phyloP scores from a whole-genome alignment of 2,888 invertebrate genomes.

The Cenopis cana region DNA sequence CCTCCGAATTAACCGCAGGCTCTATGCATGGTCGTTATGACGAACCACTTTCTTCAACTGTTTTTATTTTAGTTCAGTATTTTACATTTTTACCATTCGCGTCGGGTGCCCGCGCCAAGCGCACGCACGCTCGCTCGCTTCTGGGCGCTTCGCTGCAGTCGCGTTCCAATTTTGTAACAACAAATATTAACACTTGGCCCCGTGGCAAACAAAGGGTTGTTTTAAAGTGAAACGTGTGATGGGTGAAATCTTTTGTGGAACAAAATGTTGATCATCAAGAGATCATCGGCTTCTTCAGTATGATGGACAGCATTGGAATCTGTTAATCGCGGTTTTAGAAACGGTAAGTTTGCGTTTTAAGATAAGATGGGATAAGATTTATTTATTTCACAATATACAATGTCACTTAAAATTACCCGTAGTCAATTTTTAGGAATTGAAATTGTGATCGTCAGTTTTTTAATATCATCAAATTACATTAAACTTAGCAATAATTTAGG shows the following conservation, averaged over 20 bases:
- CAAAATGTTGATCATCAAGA: conserved; percentile 65
- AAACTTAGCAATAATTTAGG: too few species aligned
- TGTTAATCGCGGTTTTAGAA: conserved; percentile 44
- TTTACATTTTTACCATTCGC: conserved; percentile 71
- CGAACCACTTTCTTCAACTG: conserved; percentile 70
- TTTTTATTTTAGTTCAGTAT: conserved; percentile 64
- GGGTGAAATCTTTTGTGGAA: conserved; percentile 61
- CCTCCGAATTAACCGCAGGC: conserved; percentile 69
- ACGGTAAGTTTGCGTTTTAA: conserved; percentile 49
- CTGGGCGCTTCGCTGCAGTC: conserved; percentile 19
- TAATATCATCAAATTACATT: too few species aligned
- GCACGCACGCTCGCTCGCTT: conserved; percentile 64
- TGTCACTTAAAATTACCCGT: too few species aligned
- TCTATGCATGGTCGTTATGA: conserved; percentile 54
- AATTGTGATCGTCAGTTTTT: too few species aligned
- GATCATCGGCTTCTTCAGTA: conserved; percentile 53
- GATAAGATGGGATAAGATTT: too few species aligned
- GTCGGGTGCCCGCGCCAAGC: conserved; percentile 66
- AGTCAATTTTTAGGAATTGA: too few species aligned
- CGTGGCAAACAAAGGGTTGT: background rate
- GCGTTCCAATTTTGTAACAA: background rate
- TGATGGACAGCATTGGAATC: conserved; percentile 49
- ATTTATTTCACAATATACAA: too few species aligned
- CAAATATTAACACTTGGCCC: background rate
- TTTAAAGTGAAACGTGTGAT: conserved; percentile 57